Base-by-base conservation (phyloP, 2,797 vertebrate species). In the Chaetodon trifasciatus region DNA sequence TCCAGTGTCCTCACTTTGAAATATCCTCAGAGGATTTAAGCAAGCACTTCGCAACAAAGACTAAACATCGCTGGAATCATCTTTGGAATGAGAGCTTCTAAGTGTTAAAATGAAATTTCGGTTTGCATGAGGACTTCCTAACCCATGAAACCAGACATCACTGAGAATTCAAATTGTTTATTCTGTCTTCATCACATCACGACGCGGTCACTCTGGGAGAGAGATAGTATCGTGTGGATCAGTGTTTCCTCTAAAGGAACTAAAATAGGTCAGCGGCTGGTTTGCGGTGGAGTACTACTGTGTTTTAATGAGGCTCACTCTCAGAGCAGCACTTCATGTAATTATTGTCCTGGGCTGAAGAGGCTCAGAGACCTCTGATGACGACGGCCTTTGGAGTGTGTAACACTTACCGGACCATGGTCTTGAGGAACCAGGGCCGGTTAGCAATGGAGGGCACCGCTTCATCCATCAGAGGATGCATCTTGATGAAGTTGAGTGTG, bases 401-500 rank as follows among this genome's bases (percentile, higher is more conserved):
- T 72, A 71, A 85, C 80, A 95, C 97, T 50, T 89, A 99, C 98
- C 98, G 97, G 88, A 99, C 98, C 98, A 99, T 99, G 0, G 98
- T 99, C 91, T 98, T 97, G 82, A 99, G 96, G 90, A 99, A 99
- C 98, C 98, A 99, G 1, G 98, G 98, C 75, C 96, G 96, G 93
- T 98, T 98, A 70, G 97, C 93, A 62, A 99, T 96, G 74, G 98
- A 98, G 58, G 98, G 96, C 58, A 98, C 98, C 0, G 98, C 98
- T 92, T 99, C 98, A 0, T 99, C 98, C 98, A 99, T 99, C 88
- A 99, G 95, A 1, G 98, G 98, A 91, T 99, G 98, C 55, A 97
- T 97, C 96, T 99, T 99, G 93, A 99, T 98, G 92, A 99, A 99
- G 94, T 99, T 99, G 87, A 99, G 94, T 5, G 98, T 99, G 87